Evolutionary conservation across 2,113 vertebrate genomes (phyloP).

Genomic region (Mobula hypostoma): DNA sequence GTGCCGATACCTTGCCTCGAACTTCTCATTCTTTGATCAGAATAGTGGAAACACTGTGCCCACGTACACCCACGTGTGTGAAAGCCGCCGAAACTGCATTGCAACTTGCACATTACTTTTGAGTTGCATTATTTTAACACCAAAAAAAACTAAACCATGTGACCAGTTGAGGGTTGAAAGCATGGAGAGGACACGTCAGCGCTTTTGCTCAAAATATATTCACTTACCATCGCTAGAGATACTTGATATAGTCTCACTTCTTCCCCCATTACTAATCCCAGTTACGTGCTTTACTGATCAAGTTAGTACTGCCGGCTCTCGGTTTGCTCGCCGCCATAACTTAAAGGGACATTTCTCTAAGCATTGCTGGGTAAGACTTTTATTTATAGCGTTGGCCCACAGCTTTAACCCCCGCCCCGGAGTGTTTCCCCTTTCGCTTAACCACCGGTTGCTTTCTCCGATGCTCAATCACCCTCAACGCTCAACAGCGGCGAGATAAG

Average conservation of each 20-base stretch:
- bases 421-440: too few species aligned
- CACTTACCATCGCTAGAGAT: not conserved
- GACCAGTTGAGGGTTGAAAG: not conserved
- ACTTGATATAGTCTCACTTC: not conserved
- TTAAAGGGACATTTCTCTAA: not conserved
- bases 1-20: not conserved
- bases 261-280: not conserved
- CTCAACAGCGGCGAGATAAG: too few species aligned
- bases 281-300: not conserved
- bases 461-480: too few species aligned
- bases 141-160: not conserved
- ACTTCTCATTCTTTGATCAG: not conserved
- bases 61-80: not conserved
- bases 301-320: not conserved
- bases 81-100: not conserved
- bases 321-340: not conserved
- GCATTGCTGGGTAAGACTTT: not conserved
- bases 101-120: not conserved
- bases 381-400: not conserved
- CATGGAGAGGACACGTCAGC: not conserved
- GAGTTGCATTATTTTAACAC: not conserved
- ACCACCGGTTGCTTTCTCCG: too few species aligned
- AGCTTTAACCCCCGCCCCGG: not conserved
- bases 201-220: not conserved
- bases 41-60: not conserved